A percentile compares a stretch with the other conserved stretches of the same genome.
These are phyloP conservation scores for Corythoichthys intestinalis DNA, from an alignment of 2,113 vertebrate species.

Conservation along the genomic window DNA sequence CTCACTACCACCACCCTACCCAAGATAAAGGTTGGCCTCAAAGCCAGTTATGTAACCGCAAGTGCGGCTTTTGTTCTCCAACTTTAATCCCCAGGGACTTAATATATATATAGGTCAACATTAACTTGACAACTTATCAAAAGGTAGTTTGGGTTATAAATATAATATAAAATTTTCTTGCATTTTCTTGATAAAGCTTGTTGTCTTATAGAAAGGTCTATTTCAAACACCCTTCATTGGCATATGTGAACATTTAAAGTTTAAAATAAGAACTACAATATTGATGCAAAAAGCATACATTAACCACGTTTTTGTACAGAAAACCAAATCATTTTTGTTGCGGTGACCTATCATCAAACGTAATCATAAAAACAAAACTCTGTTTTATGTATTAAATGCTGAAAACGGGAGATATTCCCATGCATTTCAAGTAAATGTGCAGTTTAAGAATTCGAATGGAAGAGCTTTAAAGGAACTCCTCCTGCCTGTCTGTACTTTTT, in stretches of 20 bases:
- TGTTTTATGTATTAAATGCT: neutral
- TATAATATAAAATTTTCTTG: neutral
- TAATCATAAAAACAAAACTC: neutral
- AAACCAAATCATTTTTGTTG: neutral
- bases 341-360: neutral
- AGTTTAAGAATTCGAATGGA: neutral
- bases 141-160: constrained; percentile 1
- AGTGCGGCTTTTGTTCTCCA: constrained; percentile 7
- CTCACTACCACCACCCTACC: neutral
- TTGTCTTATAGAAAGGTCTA: too few relatives aligned
- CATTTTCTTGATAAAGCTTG: neutral
- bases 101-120: constrained; percentile 17
- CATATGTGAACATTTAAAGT: neutral
- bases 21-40: constrained; percentile 15
- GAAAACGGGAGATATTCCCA: neutral
- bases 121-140: neutral
- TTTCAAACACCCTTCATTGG: neutral
- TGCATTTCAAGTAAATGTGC: neutral
- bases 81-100: constrained; percentile 12
- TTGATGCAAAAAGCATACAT: too few relatives aligned
- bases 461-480: neutral
- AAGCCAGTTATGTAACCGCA: constrained; percentile 20
- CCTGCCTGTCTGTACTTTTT: neutral
- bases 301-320: too few relatives aligned
- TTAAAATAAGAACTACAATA: neutral